Conservation (phyloP, 2,888 invertebrate species). For the Sphaerophoria taeniata region DNA sequence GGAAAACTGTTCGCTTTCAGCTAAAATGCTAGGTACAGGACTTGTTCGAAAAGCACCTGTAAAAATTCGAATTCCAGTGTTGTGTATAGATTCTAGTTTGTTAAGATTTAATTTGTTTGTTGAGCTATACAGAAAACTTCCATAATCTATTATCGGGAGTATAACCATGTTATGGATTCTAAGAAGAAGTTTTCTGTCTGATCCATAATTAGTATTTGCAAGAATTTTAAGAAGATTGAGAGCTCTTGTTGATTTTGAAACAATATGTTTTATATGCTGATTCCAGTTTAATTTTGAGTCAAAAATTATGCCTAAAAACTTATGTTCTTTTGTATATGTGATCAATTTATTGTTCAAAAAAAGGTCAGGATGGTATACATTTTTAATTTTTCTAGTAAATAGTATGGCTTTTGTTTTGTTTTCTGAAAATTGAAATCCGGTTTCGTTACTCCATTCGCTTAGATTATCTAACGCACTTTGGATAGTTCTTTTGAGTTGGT, state of each 20-base stretch:
- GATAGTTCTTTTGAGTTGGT: neutral
- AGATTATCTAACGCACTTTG: neutral
- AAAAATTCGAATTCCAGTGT: neutral
- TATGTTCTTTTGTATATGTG: neutral
- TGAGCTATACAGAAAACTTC: constrained; percentile 9
- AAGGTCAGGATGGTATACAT: neutral
- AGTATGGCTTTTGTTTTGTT: constrained; percentile 6
- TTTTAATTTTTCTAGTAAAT: constrained; percentile 5
- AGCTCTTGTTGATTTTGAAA: too few species aligned
- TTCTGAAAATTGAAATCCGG: constrained; percentile 4
- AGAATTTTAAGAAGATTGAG: constrained; percentile 7
- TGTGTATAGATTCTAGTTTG: constrained; percentile 6
- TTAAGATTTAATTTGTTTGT: constrained; percentile 4
- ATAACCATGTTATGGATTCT: constrained; percentile 20
- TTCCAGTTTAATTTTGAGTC: constrained; percentile 1
- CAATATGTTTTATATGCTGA: neutral
- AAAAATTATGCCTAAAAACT: neutral
- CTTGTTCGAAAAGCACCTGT: constrained; percentile 23
- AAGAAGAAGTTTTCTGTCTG: constrained; percentile 2
- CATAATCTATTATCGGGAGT: constrained; percentile 9
- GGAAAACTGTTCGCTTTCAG: neutral
- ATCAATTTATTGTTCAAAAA: neutral
- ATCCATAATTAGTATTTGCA: constrained; percentile 2
- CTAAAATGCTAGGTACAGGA: neutral
- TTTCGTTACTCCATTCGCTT: constrained; percentile 1